phyloP scores from a whole-genome alignment of 2,113 vertebrate genomes.

The Argyrosomus japonicus region DNA sequence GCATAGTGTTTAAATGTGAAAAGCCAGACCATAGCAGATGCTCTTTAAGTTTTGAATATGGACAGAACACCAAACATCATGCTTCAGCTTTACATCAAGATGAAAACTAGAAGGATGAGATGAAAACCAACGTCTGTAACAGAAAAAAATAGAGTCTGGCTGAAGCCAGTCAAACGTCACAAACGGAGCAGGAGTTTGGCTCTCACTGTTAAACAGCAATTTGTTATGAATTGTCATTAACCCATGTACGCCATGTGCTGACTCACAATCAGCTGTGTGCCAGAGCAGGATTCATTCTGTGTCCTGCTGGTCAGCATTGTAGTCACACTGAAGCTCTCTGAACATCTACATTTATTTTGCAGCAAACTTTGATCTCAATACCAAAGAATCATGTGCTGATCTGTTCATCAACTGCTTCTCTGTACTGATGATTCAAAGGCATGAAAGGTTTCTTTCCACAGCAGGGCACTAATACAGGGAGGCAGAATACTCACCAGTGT shows the following conservation, averaged over 20 bases:
- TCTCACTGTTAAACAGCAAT: neutral
- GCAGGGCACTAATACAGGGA: constrained; percentile 50
- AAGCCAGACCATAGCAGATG: neutral
- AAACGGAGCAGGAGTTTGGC: neutral
- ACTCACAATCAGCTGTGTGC: neutral
- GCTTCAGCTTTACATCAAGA: neutral
- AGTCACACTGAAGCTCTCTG: neutral
- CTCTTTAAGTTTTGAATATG: neutral
- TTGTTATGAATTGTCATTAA: neutral
- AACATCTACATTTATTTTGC: neutral
- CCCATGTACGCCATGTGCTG: neutral
- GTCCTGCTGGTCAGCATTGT: neutral
- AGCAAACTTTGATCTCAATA: neutral
- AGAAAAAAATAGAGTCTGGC: neutral
- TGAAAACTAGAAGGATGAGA: neutral
- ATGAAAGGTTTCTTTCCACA: constrained; percentile 52
- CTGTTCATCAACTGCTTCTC: neutral
- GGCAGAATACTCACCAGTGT: constrained; percentile 81
- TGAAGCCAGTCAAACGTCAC: neutral
- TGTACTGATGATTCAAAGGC: constrained; percentile 25
- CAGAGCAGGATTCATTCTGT: neutral
- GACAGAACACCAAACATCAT: constrained; percentile 8
- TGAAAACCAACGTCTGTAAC: too few species aligned
- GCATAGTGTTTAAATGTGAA: neutral
- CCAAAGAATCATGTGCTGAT: neutral